phyloP scores from a whole-genome alignment of 2,797 vertebrate species.

The Acomys russatus region DNA sequence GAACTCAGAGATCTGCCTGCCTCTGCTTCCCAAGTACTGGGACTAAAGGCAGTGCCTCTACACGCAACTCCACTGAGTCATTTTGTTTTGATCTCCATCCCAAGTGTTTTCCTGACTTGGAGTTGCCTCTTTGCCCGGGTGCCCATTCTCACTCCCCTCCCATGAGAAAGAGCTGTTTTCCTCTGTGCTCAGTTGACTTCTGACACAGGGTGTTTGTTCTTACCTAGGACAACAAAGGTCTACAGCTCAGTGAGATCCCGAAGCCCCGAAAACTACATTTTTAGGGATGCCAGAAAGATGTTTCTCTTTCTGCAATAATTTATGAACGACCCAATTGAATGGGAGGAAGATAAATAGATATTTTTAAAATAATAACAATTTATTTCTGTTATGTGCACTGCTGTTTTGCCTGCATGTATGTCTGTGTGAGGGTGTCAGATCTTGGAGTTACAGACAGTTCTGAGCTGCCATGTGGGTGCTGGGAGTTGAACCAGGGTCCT shows the following conservation, averaged over 20 bases:
- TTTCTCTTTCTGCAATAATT: constrained; percentile 27
- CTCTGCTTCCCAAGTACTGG: background rate
- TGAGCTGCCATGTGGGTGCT: too few relatives aligned
- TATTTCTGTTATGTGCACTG: too few relatives aligned
- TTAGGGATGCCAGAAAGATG: background rate
- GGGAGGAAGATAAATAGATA: background rate
- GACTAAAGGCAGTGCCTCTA: background rate
- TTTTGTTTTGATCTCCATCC: background rate
- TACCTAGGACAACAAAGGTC: background rate
- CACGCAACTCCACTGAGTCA: background rate
- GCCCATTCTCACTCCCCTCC: background rate
- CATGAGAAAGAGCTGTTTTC: background rate
- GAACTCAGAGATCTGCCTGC: background rate
- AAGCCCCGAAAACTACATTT: background rate
- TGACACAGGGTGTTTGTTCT: background rate
- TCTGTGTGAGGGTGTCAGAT: too few relatives aligned
- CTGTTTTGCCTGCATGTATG: too few relatives aligned
- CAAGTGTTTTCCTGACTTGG: too few relatives aligned
- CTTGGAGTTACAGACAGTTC: too few relatives aligned
- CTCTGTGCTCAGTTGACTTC: background rate
- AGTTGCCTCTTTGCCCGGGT: background rate
- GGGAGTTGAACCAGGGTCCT: too few relatives aligned
- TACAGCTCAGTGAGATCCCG: background rate
- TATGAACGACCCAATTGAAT: background rate
- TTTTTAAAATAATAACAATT: background rate